Evolutionary conservation across 2,797 vertebrate genomes (phyloP), one percentile per base, ranked within the genome.

Genomic region (Oreochromis mossambicus): DNA sequence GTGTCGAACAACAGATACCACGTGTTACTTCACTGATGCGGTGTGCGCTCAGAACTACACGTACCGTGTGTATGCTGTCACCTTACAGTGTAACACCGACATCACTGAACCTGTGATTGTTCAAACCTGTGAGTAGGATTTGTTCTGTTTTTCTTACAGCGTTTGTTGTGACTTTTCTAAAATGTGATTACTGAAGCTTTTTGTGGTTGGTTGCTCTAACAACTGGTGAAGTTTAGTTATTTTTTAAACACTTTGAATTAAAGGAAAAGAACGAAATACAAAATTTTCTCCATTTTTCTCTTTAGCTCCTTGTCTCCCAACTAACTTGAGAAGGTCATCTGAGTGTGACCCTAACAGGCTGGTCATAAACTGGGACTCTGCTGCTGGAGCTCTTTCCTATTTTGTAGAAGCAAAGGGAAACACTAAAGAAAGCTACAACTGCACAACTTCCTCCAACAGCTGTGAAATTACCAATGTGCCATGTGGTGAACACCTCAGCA

Each of bases 401-500:
- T 84, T 61, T 1, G 92, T 96, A 2, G 92, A 94, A 50, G 95
- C 93, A 1, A 29, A 77, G 1, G 97, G 96, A 5, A 97, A 96
- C 93, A 88, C 79, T 0, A 91, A 84, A 8, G 26, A 91, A 63
- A 85, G n/a, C 66, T 96, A 96, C 91, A 96, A 93, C 94, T 97
- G 96, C 83, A 95, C 89, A 56, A 91, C 96, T 12, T 3, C 36
- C 32, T 85, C 46, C 73, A 95, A 80, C 87, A 96, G 87, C 92
- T 97, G 97, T 21, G 78, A 54, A 2, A 80, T 97, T 26, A 36
- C 26, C 0, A 87, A 83, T 1, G 84, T 97, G 26, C 85, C 89
- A 0, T 97, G 97, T 26, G 97, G 97, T 1, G 94, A 97, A 79
- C 95, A 96, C 36, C 92, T 97, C 50, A 97, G 95, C 1, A 70